Percentiles rank a stretch among this genome's conserved stretches.
These are phyloP conservation scores for Halisarca cf. caerulea DNA, from an alignment of 37 sponge, comb jelly and placozoan genomes.

Conservation along the genomic window DNA sequence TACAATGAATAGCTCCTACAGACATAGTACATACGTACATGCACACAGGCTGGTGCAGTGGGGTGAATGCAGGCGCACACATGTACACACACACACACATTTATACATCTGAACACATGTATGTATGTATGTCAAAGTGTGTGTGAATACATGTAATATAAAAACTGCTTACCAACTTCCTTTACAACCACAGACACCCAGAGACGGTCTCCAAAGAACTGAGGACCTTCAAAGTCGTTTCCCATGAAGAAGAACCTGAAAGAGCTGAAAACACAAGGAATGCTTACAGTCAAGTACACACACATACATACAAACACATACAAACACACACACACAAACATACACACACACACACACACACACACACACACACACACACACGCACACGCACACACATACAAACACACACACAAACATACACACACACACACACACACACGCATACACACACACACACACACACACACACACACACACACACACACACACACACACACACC, in stretches of 20 bases:
- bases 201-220: slow-evolving; percentile 61
- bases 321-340: slow-evolving; percentile 1
- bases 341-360: slow-evolving; percentile 5
- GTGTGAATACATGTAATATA: too few species aligned
- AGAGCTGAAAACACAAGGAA: not conserved
- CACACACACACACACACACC: slow-evolving; percentile 13
- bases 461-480: slow-evolving; percentile 8
- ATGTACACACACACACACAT: too few species aligned
- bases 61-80: too few species aligned
- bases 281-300: not conserved
- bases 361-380: slow-evolving; percentile 11
- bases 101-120: too few species aligned
- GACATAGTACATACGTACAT: too few species aligned
- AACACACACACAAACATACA: not conserved
- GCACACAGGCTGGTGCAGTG: too few species aligned
- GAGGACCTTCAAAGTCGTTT: not conserved
- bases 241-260: not conserved
- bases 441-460: not conserved
- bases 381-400: not conserved
- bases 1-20: too few species aligned
- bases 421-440: not conserved
- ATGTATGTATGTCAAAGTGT: too few species aligned
- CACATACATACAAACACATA: not conserved
- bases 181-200: slow-evolving; percentile 46
- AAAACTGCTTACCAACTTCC: slow-evolving; percentile 17